Evolutionary conservation across 2,113 vertebrate genomes (phyloP).

Genomic region (Aptenodytes patagonicus): DNA sequence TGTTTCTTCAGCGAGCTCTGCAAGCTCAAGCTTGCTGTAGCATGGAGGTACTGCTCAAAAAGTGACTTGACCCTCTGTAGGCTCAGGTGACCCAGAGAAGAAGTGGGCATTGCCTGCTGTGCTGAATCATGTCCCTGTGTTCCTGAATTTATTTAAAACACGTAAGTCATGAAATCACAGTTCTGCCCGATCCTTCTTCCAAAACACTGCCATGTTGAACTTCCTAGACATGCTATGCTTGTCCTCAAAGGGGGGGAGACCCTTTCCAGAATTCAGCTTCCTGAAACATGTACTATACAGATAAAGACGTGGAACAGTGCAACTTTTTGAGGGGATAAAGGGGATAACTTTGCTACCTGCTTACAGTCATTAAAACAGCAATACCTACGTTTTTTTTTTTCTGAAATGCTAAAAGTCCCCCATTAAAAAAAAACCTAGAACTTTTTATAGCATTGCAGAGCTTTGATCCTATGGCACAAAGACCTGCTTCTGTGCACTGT

Average conservation of each 20-base stretch:
- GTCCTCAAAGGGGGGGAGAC: background rate
- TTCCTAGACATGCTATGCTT: background rate
- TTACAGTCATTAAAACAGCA: background rate
- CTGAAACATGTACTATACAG: background rate
- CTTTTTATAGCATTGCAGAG: background rate
- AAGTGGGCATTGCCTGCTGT: background rate
- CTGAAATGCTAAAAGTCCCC: background rate
- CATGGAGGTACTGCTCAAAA: background rate
- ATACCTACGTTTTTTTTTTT: background rate
- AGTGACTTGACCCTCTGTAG: background rate
- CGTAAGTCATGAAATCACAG: background rate
- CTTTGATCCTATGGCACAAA: background rate
- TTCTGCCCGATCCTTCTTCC: background rate
- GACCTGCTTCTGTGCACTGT: constrained; percentile 12
- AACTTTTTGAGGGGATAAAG: background rate
- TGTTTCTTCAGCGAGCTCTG: background rate
- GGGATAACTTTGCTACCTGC: background rate
- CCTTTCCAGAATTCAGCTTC: background rate
- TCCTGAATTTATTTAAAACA: background rate
- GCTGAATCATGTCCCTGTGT: background rate
- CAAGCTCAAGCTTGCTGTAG: background rate
- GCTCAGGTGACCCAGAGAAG: background rate
- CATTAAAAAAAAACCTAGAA: background rate
- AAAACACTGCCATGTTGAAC: background rate
- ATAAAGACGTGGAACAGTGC: background rate